These are phyloP conservation scores for Acanthosepion pharaonis DNA, from an alignment of 2,888 invertebrate genomes.

Conservation along the genomic window DNA sequence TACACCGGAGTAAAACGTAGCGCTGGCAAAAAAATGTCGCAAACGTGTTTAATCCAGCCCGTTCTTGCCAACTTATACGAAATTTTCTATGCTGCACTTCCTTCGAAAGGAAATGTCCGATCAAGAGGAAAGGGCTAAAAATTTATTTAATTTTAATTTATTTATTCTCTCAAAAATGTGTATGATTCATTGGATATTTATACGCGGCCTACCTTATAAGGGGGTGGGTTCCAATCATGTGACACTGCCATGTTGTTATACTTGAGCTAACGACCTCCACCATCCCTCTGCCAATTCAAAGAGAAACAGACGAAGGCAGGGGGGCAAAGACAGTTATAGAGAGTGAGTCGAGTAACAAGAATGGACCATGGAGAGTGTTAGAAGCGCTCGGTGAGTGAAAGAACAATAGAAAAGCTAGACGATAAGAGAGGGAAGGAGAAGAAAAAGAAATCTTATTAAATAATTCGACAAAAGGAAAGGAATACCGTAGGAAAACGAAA, in stretches of 20 bases:
- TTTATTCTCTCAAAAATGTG: not conserved
- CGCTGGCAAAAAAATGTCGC: slow-evolving; percentile 33
- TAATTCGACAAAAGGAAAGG: not conserved
- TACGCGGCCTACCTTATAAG: slow-evolving; percentile 46
- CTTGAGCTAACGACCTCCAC: slow-evolving; percentile 37
- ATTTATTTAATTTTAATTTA: not conserved
- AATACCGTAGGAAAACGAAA: not conserved
- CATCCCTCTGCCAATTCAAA: not conserved
- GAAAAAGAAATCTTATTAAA: not conserved
- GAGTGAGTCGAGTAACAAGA: not conserved
- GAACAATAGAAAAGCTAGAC: not conserved
- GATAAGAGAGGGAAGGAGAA: not conserved
- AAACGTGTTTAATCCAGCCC: not conserved
- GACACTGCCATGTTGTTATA: not conserved
- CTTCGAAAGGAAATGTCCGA: not conserved
- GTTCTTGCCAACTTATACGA: not conserved
- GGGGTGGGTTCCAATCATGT: slow-evolving; percentile 46
- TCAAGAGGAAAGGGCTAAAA: not conserved
- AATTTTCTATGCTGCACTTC: not conserved
- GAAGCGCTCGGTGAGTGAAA: not conserved
- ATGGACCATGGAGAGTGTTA: not conserved
- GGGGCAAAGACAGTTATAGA: not conserved
- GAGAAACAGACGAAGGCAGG: not conserved
- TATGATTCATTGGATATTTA: slow-evolving; percentile 48
- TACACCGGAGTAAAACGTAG: slow-evolving; percentile 40